phyloP scores from a whole-genome alignment of 2,797 vertebrate species.

The Ammospiza maritima region DNA sequence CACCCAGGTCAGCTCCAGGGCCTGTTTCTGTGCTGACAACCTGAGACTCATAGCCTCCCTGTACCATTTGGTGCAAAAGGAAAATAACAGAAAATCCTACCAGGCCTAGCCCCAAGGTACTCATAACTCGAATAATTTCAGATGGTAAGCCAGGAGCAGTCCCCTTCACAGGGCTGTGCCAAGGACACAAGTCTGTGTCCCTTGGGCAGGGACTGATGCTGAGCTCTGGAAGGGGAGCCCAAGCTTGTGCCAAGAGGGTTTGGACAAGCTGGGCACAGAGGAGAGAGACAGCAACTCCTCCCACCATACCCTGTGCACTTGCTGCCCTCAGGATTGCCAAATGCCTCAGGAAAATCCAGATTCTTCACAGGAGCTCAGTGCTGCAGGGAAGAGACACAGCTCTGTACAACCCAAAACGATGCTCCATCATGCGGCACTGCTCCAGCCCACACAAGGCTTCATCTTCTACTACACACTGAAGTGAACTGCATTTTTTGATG shows the following conservation, averaged over 20 bases:
- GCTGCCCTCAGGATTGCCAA: not conserved
- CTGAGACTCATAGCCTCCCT: rapidly evolving
- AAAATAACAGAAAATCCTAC: not conserved
- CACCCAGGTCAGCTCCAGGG: not conserved
- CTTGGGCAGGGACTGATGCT: not conserved
- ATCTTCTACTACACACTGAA: slow-evolving; percentile 27
- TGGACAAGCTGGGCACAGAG: not conserved
- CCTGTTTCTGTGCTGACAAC: not conserved
- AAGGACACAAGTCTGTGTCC: not conserved
- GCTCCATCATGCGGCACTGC: not conserved
- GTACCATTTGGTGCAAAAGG: not conserved
- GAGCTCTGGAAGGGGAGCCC: not conserved
- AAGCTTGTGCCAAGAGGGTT: not conserved
- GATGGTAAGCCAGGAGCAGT: not conserved
- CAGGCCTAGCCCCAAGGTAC: not conserved
- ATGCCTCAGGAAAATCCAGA: not conserved
- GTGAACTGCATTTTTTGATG: not conserved
- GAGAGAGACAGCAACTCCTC: not conserved
- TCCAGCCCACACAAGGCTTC: slow-evolving; percentile 17
- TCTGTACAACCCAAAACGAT: not conserved
- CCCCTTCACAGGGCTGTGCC: not conserved
- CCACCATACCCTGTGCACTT: rapidly evolving
- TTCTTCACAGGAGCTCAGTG: not conserved
- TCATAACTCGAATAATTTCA: not conserved
- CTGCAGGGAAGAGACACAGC: not conserved